Conservation (phyloP, 2,888 invertebrate species). For the Drosophila atripex region DNA sequence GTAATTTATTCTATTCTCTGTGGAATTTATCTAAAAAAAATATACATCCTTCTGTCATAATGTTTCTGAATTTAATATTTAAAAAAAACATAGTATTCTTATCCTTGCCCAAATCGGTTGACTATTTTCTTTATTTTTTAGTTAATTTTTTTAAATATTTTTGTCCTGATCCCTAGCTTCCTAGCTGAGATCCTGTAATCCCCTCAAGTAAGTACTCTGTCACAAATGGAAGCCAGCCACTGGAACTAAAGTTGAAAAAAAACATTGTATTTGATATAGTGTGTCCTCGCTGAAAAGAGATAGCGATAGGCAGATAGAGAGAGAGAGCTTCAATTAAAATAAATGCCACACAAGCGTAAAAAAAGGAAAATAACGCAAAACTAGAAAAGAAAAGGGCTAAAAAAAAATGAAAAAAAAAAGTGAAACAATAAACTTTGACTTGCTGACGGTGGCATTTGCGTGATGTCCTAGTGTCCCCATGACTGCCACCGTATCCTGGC, state of each 20-base stretch:
- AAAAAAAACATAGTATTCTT: too few relatives aligned
- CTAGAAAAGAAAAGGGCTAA: slow-evolving; percentile 2
- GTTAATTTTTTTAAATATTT: too few relatives aligned
- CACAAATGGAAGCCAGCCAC: neutral
- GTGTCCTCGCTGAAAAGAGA: slow-evolving; percentile 2
- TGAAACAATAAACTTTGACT: slow-evolving; percentile 53
- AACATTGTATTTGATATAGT: slow-evolving; percentile 24
- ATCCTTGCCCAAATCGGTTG: too few relatives aligned
- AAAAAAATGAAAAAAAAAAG: slow-evolving; percentile 4
- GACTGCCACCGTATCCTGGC: neutral
- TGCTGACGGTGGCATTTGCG: slow-evolving; percentile 51
- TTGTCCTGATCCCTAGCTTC: too few relatives aligned
- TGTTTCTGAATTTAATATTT: too few relatives aligned
- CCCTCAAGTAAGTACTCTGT: slow-evolving; percentile 1
- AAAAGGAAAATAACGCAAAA: slow-evolving; percentile 13
- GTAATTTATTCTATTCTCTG: too few relatives aligned
- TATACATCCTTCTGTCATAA: too few relatives aligned
- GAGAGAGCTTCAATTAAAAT: slow-evolving; percentile 50
- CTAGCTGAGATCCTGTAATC: neutral
- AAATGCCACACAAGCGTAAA: slow-evolving; percentile 47
- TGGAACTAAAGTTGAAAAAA: slow-evolving; percentile 2
- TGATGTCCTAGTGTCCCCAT: slow-evolving; percentile 31
- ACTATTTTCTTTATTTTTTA: too few relatives aligned
- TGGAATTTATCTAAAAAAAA: too few relatives aligned
- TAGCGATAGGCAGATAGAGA: neutral